Evolutionary conservation across 2,888 invertebrate genomes (phyloP).

Genomic region (Ennomos fuscantarius): DNA sequence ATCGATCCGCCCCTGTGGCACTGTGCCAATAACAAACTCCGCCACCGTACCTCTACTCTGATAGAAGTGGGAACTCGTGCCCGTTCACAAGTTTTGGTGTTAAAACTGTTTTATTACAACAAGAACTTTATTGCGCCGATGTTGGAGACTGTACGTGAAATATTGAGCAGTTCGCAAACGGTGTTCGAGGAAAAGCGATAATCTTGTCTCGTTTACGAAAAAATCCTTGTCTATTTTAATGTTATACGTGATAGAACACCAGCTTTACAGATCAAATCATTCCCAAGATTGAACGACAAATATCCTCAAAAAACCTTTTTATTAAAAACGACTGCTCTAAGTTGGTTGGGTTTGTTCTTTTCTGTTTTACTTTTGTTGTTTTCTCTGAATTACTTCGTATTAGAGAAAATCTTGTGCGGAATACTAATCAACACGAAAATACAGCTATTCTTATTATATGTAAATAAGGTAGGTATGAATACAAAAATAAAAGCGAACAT

Average conservation of each 20-base stretch:
- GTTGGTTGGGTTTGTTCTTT: too few relatives aligned
- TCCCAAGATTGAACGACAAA: too few relatives aligned
- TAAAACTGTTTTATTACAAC: slow-evolving; percentile 58
- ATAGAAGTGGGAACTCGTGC: slow-evolving; percentile 59
- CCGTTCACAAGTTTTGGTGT: slow-evolving; percentile 58
- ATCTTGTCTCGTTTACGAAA: too few relatives aligned
- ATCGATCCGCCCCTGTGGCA: slow-evolving; percentile 78
- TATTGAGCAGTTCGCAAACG: slow-evolving; percentile 21
- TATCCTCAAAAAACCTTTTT: background rate
- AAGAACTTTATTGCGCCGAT: slow-evolving; percentile 43
- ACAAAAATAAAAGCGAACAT: too few relatives aligned
- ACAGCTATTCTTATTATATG: too few relatives aligned
- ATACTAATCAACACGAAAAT: slow-evolving; percentile 7
- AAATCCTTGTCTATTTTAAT: too few relatives aligned
- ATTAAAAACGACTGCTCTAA: background rate
- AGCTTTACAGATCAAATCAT: too few relatives aligned
- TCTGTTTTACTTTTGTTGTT: slow-evolving; percentile 1
- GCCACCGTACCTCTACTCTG: slow-evolving; percentile 56
- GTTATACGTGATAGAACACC: too few relatives aligned
- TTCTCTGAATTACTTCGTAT: slow-evolving; percentile 7
- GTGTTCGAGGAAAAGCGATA: background rate
- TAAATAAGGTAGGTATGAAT: too few relatives aligned
- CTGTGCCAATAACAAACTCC: slow-evolving; percentile 74
- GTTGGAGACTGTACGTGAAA: slow-evolving; percentile 27
- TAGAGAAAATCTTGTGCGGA: slow-evolving; percentile 7